Evolutionary conservation across 1,140 invertebrate genomes (phyloP), one percentile per base, ranked within the genome.

Genomic region (Holcopasites calliopsidis): DNA sequence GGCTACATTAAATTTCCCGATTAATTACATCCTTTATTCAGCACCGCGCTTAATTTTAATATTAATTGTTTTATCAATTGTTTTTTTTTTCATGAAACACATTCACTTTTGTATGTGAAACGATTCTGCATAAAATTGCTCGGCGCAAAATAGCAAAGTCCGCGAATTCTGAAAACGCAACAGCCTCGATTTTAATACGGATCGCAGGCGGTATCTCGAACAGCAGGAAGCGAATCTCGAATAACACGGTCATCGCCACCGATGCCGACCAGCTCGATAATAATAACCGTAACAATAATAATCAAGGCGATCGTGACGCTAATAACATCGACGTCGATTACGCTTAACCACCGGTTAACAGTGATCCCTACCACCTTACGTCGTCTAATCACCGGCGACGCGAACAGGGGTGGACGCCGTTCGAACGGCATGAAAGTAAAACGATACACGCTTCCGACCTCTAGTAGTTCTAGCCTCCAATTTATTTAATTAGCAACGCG

Each of bases 271-370:
- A 26, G 2, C 1, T 13, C 40, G 23, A 23, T 70, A 58, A 58
- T 21, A 58, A 61, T 72, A 72, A 62, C 26, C 5, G 33, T 72
- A 52, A 72, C 47, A 35, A 62, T 70, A 70, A 33, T 62, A 62
- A 72, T 72, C 44, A 60, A n/a, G 2, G 52, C 8, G 33, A 62
- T 50, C 13, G 11, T 28, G 44, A 38, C 3, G 35, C 28, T 38
- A 50, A 61, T 44, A 58, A 38, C 44, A 26, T 35, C 31, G 31
- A 18, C 44, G n/a, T 1, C 33, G 35, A 64, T 64, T 50, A 52
- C 10, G 26, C n/a, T n/a, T 64, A 64, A 72, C 58, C 11, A 35
- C 0, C 7, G 40, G 21, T 47, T 47, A 70, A 58, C 54, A 35
- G 40, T 28, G 38, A 33, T 66, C 16, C 1, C 6, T 18, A 55